Conservation (phyloP, 1,140 invertebrate genomes). For the Triops longicaudatus region DNA sequence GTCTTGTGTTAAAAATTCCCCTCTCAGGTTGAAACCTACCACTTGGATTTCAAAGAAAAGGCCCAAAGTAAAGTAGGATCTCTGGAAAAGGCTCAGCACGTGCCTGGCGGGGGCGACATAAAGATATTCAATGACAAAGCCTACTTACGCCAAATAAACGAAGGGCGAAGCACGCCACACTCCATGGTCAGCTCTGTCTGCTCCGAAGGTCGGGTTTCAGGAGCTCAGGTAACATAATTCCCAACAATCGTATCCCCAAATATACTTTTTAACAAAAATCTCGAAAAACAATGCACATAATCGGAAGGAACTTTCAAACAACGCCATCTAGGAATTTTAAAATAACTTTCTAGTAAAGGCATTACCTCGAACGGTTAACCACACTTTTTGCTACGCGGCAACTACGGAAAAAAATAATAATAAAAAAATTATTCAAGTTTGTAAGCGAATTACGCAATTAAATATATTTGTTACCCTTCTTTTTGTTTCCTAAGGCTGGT, state of each 20-base stretch:
- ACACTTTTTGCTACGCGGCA: too few species aligned
- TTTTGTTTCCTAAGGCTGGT: too few species aligned
- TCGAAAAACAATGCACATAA: background rate
- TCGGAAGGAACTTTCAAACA: background rate
- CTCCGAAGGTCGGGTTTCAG: constrained; percentile 41
- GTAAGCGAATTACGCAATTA: too few species aligned
- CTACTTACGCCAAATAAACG: constrained; percentile 73
- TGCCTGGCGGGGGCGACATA: constrained; percentile 77
- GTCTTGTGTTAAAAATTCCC: constrained; percentile 26
- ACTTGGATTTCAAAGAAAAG: constrained; percentile 62
- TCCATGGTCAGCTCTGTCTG: constrained; percentile 34
- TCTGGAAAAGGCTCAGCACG: constrained; percentile 86
- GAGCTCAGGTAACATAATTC: constrained; percentile 49
- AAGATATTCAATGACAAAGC: constrained; percentile 91
- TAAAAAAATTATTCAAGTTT: too few species aligned
- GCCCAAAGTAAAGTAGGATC: constrained; percentile 82
- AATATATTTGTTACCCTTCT: too few species aligned
- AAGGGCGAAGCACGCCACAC: constrained; percentile 42
- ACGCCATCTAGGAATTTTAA: too few species aligned
- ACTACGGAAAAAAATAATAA: too few species aligned
- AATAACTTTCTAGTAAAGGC: too few species aligned
- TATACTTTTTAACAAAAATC: background rate
- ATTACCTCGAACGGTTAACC: too few species aligned
- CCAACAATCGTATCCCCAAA: background rate
- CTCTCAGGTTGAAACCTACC: constrained; percentile 75